Evolutionary conservation across 2,888 invertebrate genomes (phyloP).

Genomic region (Latrodectus hesperus): DNA sequence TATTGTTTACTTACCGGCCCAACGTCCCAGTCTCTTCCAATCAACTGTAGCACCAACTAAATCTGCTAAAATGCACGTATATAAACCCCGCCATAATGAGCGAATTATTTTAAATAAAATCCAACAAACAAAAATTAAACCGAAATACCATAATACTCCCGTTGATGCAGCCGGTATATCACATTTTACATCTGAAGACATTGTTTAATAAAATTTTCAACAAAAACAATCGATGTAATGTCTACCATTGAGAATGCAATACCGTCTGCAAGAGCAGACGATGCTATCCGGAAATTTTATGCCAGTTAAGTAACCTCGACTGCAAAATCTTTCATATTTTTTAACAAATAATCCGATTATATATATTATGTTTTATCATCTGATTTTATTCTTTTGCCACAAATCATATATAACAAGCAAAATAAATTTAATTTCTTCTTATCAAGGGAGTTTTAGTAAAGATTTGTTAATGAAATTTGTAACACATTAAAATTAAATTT

Average conservation of each 20-base stretch:
- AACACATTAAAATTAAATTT: not conserved
- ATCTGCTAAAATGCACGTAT: slow-evolving; percentile 77
- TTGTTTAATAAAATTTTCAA: not conserved
- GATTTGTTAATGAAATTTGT: too few species aligned
- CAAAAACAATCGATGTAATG: not conserved
- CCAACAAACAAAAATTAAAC: slow-evolving; percentile 35
- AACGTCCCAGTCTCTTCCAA: slow-evolving; percentile 83
- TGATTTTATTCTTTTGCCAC: too few species aligned
- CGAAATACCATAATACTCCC: slow-evolving; percentile 41
- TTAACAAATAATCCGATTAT: not conserved
- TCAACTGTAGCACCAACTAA: slow-evolving; percentile 78
- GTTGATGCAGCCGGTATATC: slow-evolving; percentile 9
- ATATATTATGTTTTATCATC: too few species aligned
- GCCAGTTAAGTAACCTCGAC: not conserved
- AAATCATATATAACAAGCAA: too few species aligned
- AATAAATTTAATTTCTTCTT: too few species aligned
- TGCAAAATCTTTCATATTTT: not conserved
- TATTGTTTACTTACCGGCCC: slow-evolving; percentile 82
- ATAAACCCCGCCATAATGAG: slow-evolving; percentile 72
- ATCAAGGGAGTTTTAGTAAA: too few species aligned
- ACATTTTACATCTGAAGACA: slow-evolving; percentile 41
- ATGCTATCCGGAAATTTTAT: not conserved
- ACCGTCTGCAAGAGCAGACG: not conserved
- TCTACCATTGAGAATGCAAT: not conserved
- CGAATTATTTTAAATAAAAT: slow-evolving; percentile 48